Conservation (phyloP, 2,888 invertebrate genomes). For the Hylaea fasciaria region DNA sequence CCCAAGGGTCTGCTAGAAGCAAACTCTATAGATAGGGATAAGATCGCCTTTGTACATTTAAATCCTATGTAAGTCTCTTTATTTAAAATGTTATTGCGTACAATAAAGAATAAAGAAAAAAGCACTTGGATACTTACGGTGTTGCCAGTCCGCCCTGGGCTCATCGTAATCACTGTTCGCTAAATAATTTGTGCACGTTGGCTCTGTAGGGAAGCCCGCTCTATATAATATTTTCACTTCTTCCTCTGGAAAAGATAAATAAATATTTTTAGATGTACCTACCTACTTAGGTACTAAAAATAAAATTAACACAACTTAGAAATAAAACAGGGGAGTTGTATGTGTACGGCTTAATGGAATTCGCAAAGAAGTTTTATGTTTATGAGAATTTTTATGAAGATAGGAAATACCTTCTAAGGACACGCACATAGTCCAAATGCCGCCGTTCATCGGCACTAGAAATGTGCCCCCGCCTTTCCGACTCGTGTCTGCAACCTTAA, state of each 20-base stretch:
- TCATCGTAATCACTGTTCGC: slow-evolving; percentile 90
- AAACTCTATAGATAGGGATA: too few species aligned
- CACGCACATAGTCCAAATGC: slow-evolving; percentile 95
- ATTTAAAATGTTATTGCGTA: too few species aligned
- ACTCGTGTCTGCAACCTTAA: slow-evolving; percentile 75
- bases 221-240: slow-evolving; percentile 88
- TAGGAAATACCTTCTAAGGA: slow-evolving; percentile 89
- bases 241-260: slow-evolving; percentile 83
- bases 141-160: slow-evolving; percentile 91
- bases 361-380: neutral
- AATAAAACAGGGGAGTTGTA: too few species aligned
- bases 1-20: too few species aligned
- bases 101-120: too few species aligned
- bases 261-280: too few species aligned
- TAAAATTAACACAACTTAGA: too few species aligned
- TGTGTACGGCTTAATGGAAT: neutral
- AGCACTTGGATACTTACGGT: slow-evolving; percentile 83
- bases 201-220: slow-evolving; percentile 88
- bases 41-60: too few species aligned
- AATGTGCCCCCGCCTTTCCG: slow-evolving; percentile 85
- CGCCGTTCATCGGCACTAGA: slow-evolving; percentile 95
- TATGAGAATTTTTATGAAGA: slow-evolving; percentile 3
- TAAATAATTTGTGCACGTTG: slow-evolving; percentile 92
- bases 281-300: too few species aligned
- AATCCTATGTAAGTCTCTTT: too few species aligned